Conservation (phyloP, 2,888 invertebrate species). For the Serripes groenlandicus region DNA sequence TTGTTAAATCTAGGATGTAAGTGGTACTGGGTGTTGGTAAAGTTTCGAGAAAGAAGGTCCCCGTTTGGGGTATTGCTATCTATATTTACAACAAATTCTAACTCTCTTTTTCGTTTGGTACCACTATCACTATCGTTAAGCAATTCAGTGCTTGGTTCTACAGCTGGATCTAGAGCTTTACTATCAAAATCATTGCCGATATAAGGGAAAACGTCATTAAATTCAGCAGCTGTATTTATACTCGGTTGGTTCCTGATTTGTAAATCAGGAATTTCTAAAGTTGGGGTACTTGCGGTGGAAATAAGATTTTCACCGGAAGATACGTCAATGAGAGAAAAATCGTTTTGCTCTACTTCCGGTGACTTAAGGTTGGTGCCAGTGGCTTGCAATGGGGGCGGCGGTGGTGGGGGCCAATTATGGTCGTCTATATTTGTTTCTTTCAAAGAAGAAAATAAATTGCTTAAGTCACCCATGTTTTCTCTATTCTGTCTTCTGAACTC, state of each 20-base stretch:
- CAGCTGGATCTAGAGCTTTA: not conserved
- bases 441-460: conserved; percentile 17
- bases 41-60: not conserved
- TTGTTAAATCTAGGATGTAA: conserved; percentile 5
- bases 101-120: not conserved
- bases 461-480: conserved; percentile 38
- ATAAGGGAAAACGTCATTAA: conserved; percentile 15
- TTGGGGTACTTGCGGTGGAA: conserved; percentile 18
- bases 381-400: not conserved
- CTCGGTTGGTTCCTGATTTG: conserved; percentile 1
- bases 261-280: not conserved
- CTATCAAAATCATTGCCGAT: not conserved
- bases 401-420: not conserved
- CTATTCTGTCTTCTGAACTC: conserved; percentile 67
- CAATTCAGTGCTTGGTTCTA: not conserved
- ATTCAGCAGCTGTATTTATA: conserved; percentile 19
- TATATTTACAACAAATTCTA: conserved; percentile 6
- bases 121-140: not conserved
- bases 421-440: conserved; percentile 44
- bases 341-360: not conserved
- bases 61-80: not conserved
- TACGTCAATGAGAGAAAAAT: conserved; percentile 10
- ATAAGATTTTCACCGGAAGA: conserved; percentile 19
- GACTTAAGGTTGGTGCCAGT: not conserved
- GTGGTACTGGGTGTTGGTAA: not conserved